Evolutionary conservation across 2,113 vertebrate genomes (phyloP).

Genomic region (Nothoprocta pentlandii): DNA sequence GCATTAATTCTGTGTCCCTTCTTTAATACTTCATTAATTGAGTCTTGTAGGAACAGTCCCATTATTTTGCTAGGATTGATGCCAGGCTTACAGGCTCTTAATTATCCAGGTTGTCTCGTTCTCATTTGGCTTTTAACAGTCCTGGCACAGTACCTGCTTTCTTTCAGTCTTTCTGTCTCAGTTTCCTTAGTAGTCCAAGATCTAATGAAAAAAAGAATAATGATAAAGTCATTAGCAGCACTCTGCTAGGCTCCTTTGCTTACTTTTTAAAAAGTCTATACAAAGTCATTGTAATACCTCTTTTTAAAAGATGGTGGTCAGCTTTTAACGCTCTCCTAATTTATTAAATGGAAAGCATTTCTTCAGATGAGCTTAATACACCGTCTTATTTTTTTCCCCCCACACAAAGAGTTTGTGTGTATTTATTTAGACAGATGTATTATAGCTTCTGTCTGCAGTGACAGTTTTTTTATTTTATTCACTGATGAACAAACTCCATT

Average conservation of each 20-base stretch:
- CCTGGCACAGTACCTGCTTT: neutral
- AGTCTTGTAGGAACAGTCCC: neutral
- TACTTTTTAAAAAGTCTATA: neutral
- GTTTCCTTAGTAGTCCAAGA: neutral
- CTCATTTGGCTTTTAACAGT: constrained; percentile 6
- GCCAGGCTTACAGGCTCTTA: neutral
- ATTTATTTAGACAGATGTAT: neutral
- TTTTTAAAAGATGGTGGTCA: neutral
- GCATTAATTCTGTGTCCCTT: neutral
- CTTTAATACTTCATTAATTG: neutral
- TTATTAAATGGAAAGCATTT: neutral
- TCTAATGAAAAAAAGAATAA: neutral
- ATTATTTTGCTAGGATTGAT: constrained; percentile 5
- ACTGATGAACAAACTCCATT: neutral
- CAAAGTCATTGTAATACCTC: fast-evolving
- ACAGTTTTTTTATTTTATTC: neutral
- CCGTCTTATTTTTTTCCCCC: neutral
- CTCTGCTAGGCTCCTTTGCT: neutral
- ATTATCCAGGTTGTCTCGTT: constrained; percentile 31
- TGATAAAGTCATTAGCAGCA: neutral
- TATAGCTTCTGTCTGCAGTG: neutral
- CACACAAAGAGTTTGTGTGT: neutral
- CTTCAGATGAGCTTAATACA: neutral
- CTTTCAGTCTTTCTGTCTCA: neutral
- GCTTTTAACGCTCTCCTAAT: neutral